Evolutionary conservation across 2,113 vertebrate species (phyloP).

Genomic region (Peromyscus californicus): DNA sequence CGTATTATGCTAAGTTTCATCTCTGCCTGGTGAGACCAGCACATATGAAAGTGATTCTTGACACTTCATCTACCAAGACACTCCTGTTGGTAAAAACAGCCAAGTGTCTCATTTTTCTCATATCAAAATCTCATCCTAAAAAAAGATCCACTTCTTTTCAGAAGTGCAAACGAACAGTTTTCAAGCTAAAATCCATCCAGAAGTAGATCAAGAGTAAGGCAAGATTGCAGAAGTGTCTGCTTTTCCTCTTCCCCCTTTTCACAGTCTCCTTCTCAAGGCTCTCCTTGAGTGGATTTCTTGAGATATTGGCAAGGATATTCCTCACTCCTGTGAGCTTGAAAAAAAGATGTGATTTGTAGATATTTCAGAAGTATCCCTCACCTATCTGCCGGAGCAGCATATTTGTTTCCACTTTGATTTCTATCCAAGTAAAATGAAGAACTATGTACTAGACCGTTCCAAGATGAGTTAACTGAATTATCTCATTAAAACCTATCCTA

Average conservation of each 20-base stretch:
- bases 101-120: conserved; percentile 16
- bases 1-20: conserved; percentile 64
- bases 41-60: neutral
- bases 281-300: conserved; percentile 46
- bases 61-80: conserved; percentile 26
- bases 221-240: conserved; percentile 33
- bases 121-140: conserved; percentile 42
- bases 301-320: conserved; percentile 60
- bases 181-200: conserved; percentile 53
- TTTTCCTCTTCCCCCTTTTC: neutral
- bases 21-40: conserved; percentile 53
- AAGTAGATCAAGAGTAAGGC: conserved; percentile 25
- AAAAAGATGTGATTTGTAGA: conserved; percentile 48
- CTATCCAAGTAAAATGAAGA: conserved; percentile 10
- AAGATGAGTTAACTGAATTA: neutral
- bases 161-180: conserved; percentile 33
- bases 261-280: conserved; percentile 7
- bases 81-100: conserved; percentile 12
- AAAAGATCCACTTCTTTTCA: neutral
- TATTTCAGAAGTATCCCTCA: conserved; percentile 63
- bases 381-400: conserved; percentile 48
- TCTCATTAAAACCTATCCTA: neutral
- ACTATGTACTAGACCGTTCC: neutral
- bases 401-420: conserved; percentile 64
- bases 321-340: conserved; percentile 51